Evolutionary conservation across 2,797 vertebrate species (phyloP).

Genomic region (Cynodonichthys magdalenae): DNA sequence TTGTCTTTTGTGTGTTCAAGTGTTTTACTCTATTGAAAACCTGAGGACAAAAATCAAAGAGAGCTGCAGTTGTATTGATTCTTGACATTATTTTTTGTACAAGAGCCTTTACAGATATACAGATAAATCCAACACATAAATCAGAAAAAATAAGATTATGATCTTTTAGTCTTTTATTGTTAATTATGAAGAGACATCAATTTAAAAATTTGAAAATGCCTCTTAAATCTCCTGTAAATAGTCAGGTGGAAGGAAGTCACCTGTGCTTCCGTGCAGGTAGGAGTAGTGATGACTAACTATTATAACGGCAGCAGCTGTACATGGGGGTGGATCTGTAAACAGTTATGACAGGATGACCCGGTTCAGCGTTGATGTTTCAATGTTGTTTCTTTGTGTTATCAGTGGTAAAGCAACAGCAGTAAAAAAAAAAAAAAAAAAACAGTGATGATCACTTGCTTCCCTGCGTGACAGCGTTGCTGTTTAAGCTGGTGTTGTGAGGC

Average conservation of each 20-base stretch:
- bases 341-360: constrained; percentile 57
- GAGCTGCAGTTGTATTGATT: not conserved
- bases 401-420: constrained; percentile 38
- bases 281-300: constrained; percentile 55
- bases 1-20: not conserved
- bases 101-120: not conserved
- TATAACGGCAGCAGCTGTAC: constrained; percentile 65
- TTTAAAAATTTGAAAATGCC: constrained; percentile 3
- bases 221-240: constrained; percentile 30
- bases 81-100: no score
- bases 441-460: constrained; percentile 58
- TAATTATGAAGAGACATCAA: constrained; percentile 24
- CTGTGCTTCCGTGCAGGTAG: constrained; percentile 9
- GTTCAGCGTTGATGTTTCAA: constrained; percentile 65
- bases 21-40: no score
- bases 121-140: not conserved
- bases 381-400: constrained; percentile 59
- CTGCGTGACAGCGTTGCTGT: constrained; percentile 51
- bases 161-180: not conserved
- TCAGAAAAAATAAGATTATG: not conserved
- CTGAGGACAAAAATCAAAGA: not conserved
- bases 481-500: constrained; percentile 20
- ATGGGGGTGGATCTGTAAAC: constrained; percentile 55
- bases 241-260: constrained; percentile 34
- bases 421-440: no score